Base-by-base conservation (phyloP, 2,888 invertebrate genomes). In the Lochmaea crataegi region DNA sequence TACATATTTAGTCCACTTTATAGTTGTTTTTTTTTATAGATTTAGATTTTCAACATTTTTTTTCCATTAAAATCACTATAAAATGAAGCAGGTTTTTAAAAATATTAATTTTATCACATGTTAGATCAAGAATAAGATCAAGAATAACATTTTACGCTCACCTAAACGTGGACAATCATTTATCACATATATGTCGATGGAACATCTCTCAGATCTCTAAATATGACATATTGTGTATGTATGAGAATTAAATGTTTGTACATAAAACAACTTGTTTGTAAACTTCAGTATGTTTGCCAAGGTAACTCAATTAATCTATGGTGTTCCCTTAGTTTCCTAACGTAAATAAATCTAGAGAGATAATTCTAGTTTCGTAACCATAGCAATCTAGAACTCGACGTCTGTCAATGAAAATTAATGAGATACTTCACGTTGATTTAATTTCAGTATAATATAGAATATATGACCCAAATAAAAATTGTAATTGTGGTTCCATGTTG, bases 341-440 rank as follows among this genome's bases (percentile, higher is more conserved):
- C 45, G 14, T 45, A 45, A 12, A 45, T 45, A 45, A 45, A 45
- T 45, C 12, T 45, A 2, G 45, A 45, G 45, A 45, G 45, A 45
- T 45, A 45, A 45, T 45, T 45, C 45, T 51, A 51, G 14, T 51
- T 51, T 14, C 51, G 51, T 5, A 14, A 14, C 51, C 16, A n/a
- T 51, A 51, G 51, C n/a, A 51, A 51, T 51, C n/a, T 14, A 51
- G 51, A 51, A 32, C 58, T 26, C n/a, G 14, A 26, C 12, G 58
- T 58, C 12, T 26, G 58, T 58, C 58, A 58, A 58, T 58, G 22
- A 58, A 58, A 14, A 22, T 26, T 32, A 58, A 58, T 26, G 32
- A 26, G n/a, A 58, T 12, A 58, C 58, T 22, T 26, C 58, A 58
- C 22, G 32, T 26, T 5, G 12, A 58, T 58, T 58, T 58, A 58